phyloP scores from a whole-genome alignment of 2,888 invertebrate species.

The Ophioninae sp. region DNA sequence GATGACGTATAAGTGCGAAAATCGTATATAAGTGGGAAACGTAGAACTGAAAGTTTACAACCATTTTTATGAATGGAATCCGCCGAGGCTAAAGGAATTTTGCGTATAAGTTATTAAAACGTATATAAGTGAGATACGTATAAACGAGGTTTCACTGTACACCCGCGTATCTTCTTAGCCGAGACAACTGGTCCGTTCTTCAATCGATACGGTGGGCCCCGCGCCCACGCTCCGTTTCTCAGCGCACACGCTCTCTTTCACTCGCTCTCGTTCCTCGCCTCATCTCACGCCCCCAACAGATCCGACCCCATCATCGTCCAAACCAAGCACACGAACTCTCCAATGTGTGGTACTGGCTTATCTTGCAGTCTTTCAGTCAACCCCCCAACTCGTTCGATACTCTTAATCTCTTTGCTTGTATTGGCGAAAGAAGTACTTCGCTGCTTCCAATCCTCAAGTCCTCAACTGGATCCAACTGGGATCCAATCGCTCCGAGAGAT shows the following conservation, averaged over 20 bases:
- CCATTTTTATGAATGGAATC: no score
- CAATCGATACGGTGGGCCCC: slow-evolving; percentile 75
- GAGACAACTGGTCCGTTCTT: slow-evolving; percentile 71
- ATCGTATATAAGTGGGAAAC: not conserved
- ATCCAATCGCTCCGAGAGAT: slow-evolving; percentile 77
- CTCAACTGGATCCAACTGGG: slow-evolving; percentile 72
- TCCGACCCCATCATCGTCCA: slow-evolving; percentile 71
- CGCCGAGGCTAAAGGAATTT: no score
- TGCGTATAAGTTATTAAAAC: no score
- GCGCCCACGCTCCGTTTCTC: slow-evolving; percentile 74
- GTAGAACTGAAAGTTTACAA: no score
- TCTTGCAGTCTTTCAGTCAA: slow-evolving; percentile 3
- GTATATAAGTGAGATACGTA: not conserved
- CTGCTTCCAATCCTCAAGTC: slow-evolving; percentile 47
- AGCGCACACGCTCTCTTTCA: slow-evolving; percentile 40
- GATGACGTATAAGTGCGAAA: no score
- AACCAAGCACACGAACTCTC: slow-evolving; percentile 58
- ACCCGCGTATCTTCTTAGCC: slow-evolving; percentile 40
- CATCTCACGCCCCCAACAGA: slow-evolving; percentile 49
- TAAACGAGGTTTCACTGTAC: not conserved
- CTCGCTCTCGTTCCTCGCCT: slow-evolving; percentile 53
- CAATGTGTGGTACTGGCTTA: slow-evolving; percentile 25
- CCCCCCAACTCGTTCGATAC: slow-evolving; percentile 45
- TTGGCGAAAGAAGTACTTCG: slow-evolving; percentile 38
- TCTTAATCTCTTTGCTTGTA: slow-evolving; percentile 42